Evolutionary conservation across 2,113 vertebrate species (phyloP).

Genomic region (Cheirogaleus medius): DNA sequence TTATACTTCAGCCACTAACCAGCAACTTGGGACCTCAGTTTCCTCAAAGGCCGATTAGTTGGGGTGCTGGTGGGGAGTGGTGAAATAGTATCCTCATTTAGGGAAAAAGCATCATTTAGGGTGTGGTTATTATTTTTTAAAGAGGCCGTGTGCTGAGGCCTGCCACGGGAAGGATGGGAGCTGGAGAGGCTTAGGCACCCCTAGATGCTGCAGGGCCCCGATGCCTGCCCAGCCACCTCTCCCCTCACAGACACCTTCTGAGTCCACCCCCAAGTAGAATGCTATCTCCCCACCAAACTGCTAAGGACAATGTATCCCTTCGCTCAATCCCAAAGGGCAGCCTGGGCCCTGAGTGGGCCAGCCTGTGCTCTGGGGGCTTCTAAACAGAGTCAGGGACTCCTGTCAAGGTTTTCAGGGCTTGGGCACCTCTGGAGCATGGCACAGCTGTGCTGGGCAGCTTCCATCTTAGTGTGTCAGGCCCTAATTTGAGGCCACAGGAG

Average conservation of each 20-base stretch:
- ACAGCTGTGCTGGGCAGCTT: not conserved
- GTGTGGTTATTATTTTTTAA: slow-evolving; percentile 74
- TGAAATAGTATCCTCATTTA: slow-evolving; percentile 52
- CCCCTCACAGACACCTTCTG: not conserved
- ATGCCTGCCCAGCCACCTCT: not conserved
- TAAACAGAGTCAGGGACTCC: slow-evolving; percentile 6
- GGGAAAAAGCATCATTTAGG: slow-evolving; percentile 48
- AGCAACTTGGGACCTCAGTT: not conserved
- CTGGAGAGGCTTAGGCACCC: not conserved
- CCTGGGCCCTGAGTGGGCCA: not conserved
- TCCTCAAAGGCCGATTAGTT: slow-evolving; percentile 9
- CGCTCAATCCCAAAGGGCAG: not conserved
- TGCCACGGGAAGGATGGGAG: not conserved
- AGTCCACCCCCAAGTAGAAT: not conserved
- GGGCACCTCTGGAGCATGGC: not conserved
- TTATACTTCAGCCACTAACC: not conserved
- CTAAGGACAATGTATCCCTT: not conserved
- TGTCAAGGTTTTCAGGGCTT: not conserved
- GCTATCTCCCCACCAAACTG: not conserved
- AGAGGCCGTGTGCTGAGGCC: slow-evolving; percentile 14
- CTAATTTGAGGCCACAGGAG: not conserved
- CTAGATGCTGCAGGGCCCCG: not conserved
- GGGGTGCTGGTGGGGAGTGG: slow-evolving; percentile 38
- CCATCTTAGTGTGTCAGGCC: slow-evolving; percentile 50
- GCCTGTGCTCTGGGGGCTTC: slow-evolving; percentile 7